Evolutionary conservation across 2,113 vertebrate species (phyloP).

Genomic region (Kobus ellipsiprymnus): DNA sequence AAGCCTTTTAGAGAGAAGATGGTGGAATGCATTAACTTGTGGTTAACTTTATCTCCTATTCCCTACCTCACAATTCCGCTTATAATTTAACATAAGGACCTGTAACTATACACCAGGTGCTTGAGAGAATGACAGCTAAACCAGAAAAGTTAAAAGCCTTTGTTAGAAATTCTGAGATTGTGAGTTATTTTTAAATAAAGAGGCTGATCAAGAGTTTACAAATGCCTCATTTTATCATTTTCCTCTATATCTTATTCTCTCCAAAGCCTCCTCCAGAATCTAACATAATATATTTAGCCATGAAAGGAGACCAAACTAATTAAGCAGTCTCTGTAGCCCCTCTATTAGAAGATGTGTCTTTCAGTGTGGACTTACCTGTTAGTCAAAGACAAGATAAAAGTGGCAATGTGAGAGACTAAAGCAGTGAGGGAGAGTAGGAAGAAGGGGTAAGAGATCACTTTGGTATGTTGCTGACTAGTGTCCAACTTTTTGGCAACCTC

Average conservation of each 20-base stretch:
- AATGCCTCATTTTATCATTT: background rate
- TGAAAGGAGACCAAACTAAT: background rate
- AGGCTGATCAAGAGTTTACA: background rate
- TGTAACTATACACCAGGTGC: background rate
- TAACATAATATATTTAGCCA: background rate
- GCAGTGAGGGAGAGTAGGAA: background rate
- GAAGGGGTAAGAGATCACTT: background rate
- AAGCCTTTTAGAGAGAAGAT: background rate
- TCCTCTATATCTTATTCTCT: background rate
- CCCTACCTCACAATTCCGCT: background rate
- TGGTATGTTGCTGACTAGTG: background rate
- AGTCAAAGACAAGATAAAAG: background rate
- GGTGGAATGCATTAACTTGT: background rate
- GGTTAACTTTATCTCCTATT: background rate
- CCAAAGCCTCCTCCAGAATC: background rate
- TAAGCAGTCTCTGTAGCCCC: background rate
- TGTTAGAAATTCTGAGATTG: constrained; percentile 20
- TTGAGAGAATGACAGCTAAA: background rate
- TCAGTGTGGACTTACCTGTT: background rate
- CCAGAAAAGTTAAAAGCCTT: background rate
- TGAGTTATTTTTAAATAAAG: constrained; percentile 24
- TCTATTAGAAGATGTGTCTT: background rate
- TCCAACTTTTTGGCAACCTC: background rate
- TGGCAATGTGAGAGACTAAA: background rate
- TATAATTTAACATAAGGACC: background rate